phyloP scores from a whole-genome alignment of 2,113 vertebrate species.

The Pardalotus punctatus region DNA sequence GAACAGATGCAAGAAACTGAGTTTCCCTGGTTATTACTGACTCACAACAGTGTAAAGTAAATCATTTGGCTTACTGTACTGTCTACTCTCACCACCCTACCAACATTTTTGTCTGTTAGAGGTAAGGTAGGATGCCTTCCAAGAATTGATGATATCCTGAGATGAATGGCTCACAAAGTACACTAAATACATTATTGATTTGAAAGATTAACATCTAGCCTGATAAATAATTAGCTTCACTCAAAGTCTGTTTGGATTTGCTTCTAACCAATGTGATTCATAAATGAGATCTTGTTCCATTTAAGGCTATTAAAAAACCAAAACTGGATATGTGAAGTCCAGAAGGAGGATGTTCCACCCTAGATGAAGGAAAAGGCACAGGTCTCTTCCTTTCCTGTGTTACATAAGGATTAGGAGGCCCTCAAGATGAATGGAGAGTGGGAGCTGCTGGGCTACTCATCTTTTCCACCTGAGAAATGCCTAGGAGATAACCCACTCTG shows the following conservation, averaged over 20 bases:
- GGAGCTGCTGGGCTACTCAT: background rate
- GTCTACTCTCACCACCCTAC: background rate
- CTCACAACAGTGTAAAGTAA: background rate
- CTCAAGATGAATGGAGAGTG: background rate
- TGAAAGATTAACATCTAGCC: background rate
- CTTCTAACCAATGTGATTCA: background rate
- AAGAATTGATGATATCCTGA: background rate
- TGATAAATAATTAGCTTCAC: background rate
- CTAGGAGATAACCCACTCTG: background rate
- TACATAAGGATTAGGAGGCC: background rate
- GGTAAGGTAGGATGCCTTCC: background rate
- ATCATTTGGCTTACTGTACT: background rate
- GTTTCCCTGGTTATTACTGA: background rate
- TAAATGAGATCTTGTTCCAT: background rate
- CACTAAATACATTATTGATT: background rate
- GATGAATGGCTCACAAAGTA: background rate
- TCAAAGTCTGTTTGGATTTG: background rate
- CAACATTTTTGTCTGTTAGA: background rate
- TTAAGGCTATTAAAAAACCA: background rate
- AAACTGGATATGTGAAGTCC: rapidly evolving
- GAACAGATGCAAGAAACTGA: background rate
- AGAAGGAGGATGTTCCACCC: background rate
- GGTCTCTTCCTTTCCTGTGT: background rate
- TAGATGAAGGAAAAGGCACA: background rate
- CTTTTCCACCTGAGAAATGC: background rate